Base-by-base conservation (phyloP, 1,140 invertebrate genomes). In the Philopotamus ludificatus region DNA sequence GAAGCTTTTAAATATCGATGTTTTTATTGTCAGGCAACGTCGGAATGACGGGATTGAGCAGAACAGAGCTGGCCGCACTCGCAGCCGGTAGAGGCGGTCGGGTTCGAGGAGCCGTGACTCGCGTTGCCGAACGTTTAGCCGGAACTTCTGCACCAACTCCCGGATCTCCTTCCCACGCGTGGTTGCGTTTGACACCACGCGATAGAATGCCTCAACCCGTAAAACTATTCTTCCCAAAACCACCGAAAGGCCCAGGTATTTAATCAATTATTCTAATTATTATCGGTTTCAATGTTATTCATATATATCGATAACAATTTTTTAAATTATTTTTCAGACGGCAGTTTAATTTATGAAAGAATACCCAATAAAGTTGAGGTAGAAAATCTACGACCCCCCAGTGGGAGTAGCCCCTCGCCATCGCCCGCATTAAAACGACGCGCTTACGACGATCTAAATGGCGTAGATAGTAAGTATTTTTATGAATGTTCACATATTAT, bases 371-470 rank as follows among this genome's bases (percentile, higher is more conserved):
- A 91, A 79, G 77, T 75, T 3, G 89, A 91, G 73, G 79, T 86
- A 54, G 89, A 92, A 65, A 88, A 81, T 42, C 76, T 75, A 10
- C 74, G 72, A 66, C 74, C 79, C 3, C 80, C 82, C 72, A 80
- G 79, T 64, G 77, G 85, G 73, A 70, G 83, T 80, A 70, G 76
- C 80, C 25, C 81, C 82, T 64, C 75, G 73, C 75, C 76, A 53
- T 81, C 81, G 57, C 80, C 84, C 57, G 86, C 90, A 53, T 75
- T 91, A 65, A 92, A 90, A 77, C 85, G 90, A 77, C 81, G 89
- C 63, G 82, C 85, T 3, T 94, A 92, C 77, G 92, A 94, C 72
- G 92, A 95, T 76, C 85, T 91, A 66, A 95, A 95, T 82, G 93
- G 93, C 66, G 86, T 92, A 70, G 91, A 93, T 82, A 89, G 90